These are phyloP conservation scores for Harpalus rufipes DNA, from an alignment of 2,888 invertebrate genomes.

Conservation along the genomic window DNA sequence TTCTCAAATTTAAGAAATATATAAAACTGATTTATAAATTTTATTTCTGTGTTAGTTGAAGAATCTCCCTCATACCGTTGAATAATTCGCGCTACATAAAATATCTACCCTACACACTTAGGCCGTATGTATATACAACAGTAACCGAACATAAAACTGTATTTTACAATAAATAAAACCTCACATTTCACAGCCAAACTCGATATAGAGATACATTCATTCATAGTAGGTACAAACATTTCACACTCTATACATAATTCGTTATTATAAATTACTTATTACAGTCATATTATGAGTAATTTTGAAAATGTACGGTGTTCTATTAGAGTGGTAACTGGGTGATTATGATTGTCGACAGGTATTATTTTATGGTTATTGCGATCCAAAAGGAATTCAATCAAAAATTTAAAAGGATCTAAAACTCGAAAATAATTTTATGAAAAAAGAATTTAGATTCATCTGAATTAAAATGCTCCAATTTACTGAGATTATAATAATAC, in stretches of 20 bases:
- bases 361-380: no score
- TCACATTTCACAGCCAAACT: constrained; percentile 42
- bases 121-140: constrained; percentile 42
- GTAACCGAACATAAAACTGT: constrained; percentile 52
- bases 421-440: not conserved
- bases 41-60: constrained; percentile 30
- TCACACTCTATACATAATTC: constrained; percentile 23
- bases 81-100: constrained; percentile 36
- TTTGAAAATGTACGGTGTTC: constrained; percentile 35
- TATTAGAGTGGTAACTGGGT: constrained; percentile 11
- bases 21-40: not conserved
- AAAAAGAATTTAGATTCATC: no score
- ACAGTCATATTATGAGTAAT: constrained; percentile 11
- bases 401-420: not conserved
- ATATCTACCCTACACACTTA: constrained; percentile 51
- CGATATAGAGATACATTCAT: constrained; percentile 35
- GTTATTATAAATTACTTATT: constrained; percentile 11
- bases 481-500: no score
- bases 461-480: no score
- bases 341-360: constrained; percentile 20
- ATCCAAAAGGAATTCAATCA: no score
- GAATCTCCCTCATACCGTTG: constrained; percentile 21
- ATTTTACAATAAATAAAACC: constrained; percentile 51
- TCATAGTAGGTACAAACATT: constrained; percentile 12
- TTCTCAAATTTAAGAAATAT: no score